Base-by-base conservation (phyloP, 2,113 vertebrate genomes). In the Rhegmatorhina hoffmannsi region DNA sequence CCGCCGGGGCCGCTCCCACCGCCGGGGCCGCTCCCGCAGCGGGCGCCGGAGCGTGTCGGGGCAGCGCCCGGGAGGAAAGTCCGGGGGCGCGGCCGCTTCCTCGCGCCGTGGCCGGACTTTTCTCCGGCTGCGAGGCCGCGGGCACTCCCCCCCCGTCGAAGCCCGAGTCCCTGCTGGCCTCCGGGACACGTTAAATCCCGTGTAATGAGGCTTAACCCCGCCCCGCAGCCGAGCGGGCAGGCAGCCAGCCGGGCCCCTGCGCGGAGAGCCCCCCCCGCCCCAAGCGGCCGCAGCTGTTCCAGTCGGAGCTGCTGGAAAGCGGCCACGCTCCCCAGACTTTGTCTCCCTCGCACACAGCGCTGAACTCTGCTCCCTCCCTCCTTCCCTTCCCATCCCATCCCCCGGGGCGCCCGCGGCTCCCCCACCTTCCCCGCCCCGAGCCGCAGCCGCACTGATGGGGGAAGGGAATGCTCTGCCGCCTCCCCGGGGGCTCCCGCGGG, bases 191-290 rank as follows among this genome's bases (percentile, higher is more conserved):
- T 87, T 89, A 91, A 94, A 91, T 84, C 90, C 93, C 87, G 58
- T 82, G 95, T 94, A 89, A 95, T 84, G 84, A 95, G 86, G 93
- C 93, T 91, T 92, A 91, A 92, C 93, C 93, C 93, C 92, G 66
- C 70, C 87, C 90, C 83, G 55, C 79, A 92, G 92, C 87, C 74
- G 90, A 90, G 84, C 87, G 75, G 91, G 87, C 93, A 87, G 84
- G 50, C 92, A 73, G 95, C 82, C 92, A 92, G 81, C 80, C 16
- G 59, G 93, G 91, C 91, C 96, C 89, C 88, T 64, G 74, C 93
- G 80, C 67, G 49, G 63, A 93, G 80, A 84, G 56, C 34, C 38
- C 40, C 28, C 33, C 11, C 55, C n/a, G 29, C 75, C 53, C 80
- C 85, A 58, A 43, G 38, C 88, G 68, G 88, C 82, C 83, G 87